phyloP scores from a whole-genome alignment of 2,113 vertebrate genomes.

The Papio anubis region DNA sequence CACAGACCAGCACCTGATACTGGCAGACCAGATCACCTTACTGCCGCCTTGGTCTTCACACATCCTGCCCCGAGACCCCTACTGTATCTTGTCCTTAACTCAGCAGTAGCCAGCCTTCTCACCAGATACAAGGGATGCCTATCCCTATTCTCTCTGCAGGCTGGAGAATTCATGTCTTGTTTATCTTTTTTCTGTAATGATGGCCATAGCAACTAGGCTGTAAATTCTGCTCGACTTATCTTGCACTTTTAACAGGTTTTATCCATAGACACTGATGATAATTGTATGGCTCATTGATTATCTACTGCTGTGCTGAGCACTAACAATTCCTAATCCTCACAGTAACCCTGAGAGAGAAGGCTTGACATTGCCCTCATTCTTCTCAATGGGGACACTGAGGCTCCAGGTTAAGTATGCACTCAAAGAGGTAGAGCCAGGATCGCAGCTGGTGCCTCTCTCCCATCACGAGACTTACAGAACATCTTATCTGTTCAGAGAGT shows the following conservation, averaged over 20 bases:
- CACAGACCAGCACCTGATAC: conserved; percentile 67
- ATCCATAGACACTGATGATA: neutral
- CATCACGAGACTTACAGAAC: neutral
- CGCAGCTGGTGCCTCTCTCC: neutral
- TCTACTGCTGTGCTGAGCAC: neutral
- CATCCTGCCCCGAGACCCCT: rapidly evolving
- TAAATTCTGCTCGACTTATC: neutral
- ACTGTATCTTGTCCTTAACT: conserved; percentile 17
- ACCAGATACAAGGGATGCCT: neutral
- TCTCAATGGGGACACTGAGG: neutral
- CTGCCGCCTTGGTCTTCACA: neutral
- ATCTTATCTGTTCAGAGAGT: neutral
- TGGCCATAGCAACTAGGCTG: neutral
- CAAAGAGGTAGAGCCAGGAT: neutral
- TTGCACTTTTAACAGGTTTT: neutral
- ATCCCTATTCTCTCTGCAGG: neutral
- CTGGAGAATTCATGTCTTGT: neutral
- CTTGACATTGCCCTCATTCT: neutral
- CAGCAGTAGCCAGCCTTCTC: neutral
- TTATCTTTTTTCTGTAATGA: neutral
- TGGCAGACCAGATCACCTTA: neutral
- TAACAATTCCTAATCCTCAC: neutral
- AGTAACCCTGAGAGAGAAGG: neutral
- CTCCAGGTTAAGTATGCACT: neutral
- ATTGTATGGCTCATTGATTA: neutral